Evolutionary conservation across 2,797 vertebrate genomes (phyloP), one percentile per base, ranked within the genome.

Genomic region (Taenioides sp.): DNA sequence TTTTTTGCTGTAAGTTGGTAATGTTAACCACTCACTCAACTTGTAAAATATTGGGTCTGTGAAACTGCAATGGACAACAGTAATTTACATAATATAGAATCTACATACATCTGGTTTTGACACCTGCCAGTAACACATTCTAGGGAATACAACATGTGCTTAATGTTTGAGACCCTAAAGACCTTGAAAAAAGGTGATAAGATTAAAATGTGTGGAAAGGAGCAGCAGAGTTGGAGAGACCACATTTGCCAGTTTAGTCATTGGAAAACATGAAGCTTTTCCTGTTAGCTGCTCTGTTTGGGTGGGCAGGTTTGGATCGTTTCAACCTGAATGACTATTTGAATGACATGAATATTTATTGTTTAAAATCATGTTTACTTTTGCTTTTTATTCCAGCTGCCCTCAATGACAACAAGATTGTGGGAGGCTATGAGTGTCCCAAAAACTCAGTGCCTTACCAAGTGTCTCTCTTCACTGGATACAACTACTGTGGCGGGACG

Each of bases 401-500:
- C 18, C 77, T 92, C 7, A 17, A 81, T 0, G 78, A 91, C 25
- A 87, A 93, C 76, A 96, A 92, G 80, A 95, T 96, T 10, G 92
- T 96, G 0, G 95, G 95, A 4, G 94, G 94, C 3, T 94, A 92
- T 52, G 94, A 92, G 76, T 96, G 95, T 61, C 27, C 1, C 0
- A 87, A 76, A 74, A 83, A 95, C 69, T 82, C 92, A 0, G 68
- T 94, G 2, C 92, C 92, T 9, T 91, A 95, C 73, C 95, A 96
- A 81, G 95, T 92, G 67, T 96, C 94, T 5, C 90, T 96, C 80
- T 94, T 92, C 28, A 27, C 28, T 0, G 94, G 94, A 11, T 94
- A 93, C 82, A 94, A 95, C 85, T 91, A 84, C 65, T 96, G 95
- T 10, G 94, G 94, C 0, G 94, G 95, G 2, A 89, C 90, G 54